phyloP scores from a whole-genome alignment of 2,797 vertebrate species.

The Arnoldichthys spilopterus region DNA sequence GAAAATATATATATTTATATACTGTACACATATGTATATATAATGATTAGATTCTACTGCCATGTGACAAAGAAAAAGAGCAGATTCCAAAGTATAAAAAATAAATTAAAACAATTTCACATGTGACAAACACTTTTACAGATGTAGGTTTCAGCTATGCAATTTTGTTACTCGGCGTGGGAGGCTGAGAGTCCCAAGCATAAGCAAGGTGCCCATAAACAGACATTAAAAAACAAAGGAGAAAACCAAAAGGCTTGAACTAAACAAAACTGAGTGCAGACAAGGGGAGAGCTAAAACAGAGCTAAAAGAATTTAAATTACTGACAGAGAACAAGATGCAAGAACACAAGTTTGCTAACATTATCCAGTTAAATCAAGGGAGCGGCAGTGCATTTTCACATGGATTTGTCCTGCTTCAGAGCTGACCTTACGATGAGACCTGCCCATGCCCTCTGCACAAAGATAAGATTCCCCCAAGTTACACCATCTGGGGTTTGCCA shows the following conservation, averaged over 20 bases:
- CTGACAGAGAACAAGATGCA: slow-evolving; percentile 20
- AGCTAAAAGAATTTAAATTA: slow-evolving; percentile 53
- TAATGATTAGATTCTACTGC: slow-evolving; percentile 68
- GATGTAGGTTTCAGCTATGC: slow-evolving; percentile 53
- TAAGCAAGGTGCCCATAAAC: slow-evolving; percentile 40
- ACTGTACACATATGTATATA: slow-evolving; percentile 62
- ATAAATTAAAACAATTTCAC: slow-evolving; percentile 83
- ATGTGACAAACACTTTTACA: slow-evolving; percentile 63
- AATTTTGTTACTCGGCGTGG: slow-evolving; percentile 55
- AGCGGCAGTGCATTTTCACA: slow-evolving; percentile 47
- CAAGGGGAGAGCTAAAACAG: slow-evolving; percentile 54
- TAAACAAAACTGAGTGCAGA: slow-evolving; percentile 46
- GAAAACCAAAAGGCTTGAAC: slow-evolving; percentile 13
- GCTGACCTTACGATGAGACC: slow-evolving; percentile 37
- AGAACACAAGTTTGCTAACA: slow-evolving; percentile 1
- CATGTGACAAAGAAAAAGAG: slow-evolving; percentile 58
- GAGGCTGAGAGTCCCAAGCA: slow-evolving; percentile 42
- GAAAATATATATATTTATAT: slow-evolving; percentile 52
- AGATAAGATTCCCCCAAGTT: slow-evolving; percentile 17
- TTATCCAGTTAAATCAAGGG: slow-evolving; percentile 42
- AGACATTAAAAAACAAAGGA: slow-evolving; percentile 33
- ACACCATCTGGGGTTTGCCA: slow-evolving; percentile 4
- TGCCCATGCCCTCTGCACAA: neutral
- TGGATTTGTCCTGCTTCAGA: slow-evolving; percentile 29
- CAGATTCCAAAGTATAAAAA: slow-evolving; percentile 76